Conservation (phyloP, 2,888 invertebrate species). For the Drosophila sordidula region DNA sequence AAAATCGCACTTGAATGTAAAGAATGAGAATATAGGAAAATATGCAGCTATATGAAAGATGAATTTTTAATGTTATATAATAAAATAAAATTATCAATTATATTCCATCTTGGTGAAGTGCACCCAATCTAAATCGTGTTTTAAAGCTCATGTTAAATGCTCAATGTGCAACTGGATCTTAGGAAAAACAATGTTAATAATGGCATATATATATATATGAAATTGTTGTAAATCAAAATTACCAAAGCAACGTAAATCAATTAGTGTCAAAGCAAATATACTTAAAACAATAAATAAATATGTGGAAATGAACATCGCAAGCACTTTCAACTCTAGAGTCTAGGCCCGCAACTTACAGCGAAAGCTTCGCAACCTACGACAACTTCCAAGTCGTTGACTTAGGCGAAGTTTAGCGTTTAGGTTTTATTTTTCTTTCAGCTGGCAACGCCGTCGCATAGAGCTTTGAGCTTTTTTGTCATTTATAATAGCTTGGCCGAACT, state of each 20-base stretch:
- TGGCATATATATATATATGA: slow-evolving; percentile 44
- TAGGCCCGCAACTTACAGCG: background rate
- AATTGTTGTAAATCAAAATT: slow-evolving; percentile 75
- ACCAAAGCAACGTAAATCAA: slow-evolving; percentile 68
- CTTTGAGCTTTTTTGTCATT: slow-evolving; percentile 60
- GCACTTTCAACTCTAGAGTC: background rate
- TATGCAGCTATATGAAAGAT: slow-evolving; percentile 8
- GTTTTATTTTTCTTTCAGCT: slow-evolving; percentile 30
- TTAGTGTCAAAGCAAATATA: slow-evolving; percentile 73
- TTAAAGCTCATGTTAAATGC: slow-evolving; percentile 46
- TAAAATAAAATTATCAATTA: slow-evolving; percentile 30
- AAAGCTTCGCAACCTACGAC: slow-evolving; percentile 57
- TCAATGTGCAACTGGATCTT: slow-evolving; percentile 39
- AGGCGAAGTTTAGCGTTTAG: slow-evolving; percentile 35
- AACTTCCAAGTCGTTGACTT: slow-evolving; percentile 44
- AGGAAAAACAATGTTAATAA: slow-evolving; percentile 45
- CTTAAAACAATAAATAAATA: slow-evolving; percentile 35
- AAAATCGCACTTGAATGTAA: slow-evolving; percentile 8
- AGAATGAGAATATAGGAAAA: background rate
- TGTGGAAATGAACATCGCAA: slow-evolving; percentile 13
- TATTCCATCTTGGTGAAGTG: slow-evolving; percentile 40
- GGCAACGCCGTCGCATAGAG: slow-evolving; percentile 52
- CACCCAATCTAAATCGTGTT: slow-evolving; percentile 37
- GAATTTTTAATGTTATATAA: slow-evolving; percentile 24
- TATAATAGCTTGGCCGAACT: slow-evolving; percentile 72